Conservation (phyloP, 2,797 vertebrate genomes). For the Malacoraja senta region DNA sequence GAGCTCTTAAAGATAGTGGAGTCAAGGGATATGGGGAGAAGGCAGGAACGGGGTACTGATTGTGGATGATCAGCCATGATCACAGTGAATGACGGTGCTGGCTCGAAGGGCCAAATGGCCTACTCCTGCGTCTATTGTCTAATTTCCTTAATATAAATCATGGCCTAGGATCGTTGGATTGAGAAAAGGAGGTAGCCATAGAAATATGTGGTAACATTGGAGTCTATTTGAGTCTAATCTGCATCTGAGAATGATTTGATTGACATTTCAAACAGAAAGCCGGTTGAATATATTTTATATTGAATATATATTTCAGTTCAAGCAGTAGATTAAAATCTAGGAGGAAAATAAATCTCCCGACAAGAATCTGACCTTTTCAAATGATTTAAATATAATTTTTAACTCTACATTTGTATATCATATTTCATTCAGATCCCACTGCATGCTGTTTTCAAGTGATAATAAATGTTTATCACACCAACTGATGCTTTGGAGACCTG, state of each 20-base stretch:
- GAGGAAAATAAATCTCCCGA: no score
- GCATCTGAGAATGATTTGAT: background rate
- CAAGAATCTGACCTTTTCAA: background rate
- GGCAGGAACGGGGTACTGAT: no score
- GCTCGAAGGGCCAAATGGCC: no score
- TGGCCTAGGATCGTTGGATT: background rate
- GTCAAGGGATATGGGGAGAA: no score
- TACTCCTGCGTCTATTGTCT: no score
- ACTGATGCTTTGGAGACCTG: background rate
- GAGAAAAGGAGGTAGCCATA: background rate
- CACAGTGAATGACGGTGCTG: no score
- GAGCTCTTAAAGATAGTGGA: background rate
- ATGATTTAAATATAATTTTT: background rate
- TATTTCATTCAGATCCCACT: background rate
- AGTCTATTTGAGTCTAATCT: background rate
- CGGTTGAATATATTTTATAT: background rate
- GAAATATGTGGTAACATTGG: background rate
- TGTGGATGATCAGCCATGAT: no score
- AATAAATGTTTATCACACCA: background rate
- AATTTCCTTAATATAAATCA: background rate
- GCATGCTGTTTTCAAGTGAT: background rate
- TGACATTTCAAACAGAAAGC: background rate
- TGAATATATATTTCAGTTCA: background rate
- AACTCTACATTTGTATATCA: background rate
- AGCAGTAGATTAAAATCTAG: background rate